Conservation (phyloP, 2,888 invertebrate species). For the Zhuqinia jingwanae region DNA sequence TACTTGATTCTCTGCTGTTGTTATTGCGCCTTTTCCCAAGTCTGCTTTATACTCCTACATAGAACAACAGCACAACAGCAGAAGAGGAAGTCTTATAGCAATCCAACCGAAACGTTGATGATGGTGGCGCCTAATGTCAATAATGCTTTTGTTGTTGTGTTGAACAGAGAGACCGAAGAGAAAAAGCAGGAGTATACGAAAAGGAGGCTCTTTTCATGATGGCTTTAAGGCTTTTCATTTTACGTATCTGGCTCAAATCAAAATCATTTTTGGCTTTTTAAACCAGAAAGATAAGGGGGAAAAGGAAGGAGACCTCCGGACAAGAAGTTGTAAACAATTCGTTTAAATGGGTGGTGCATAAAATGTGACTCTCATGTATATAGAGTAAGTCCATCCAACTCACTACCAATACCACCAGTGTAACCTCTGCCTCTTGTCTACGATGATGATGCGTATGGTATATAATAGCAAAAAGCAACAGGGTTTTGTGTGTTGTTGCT, state of each 20-base stretch:
- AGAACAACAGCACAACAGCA: background rate
- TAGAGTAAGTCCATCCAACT: too few species aligned
- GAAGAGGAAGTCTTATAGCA: background rate
- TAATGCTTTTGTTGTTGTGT: slow-evolving; percentile 5
- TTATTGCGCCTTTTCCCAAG: too few species aligned
- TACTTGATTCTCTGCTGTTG: slow-evolving; percentile 7
- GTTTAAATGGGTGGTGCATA: slow-evolving; percentile 52
- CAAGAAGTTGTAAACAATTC: slow-evolving; percentile 61
- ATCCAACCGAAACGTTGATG: background rate
- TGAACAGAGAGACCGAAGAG: background rate
- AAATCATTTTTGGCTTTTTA: slow-evolving; percentile 50
- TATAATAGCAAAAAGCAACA: slow-evolving; percentile 1
- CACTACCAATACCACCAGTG: background rate
- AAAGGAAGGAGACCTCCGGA: slow-evolving; percentile 52
- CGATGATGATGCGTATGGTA: background rate
- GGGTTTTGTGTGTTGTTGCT: too few species aligned
- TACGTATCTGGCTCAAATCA: slow-evolving; percentile 34
- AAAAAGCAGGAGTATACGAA: background rate
- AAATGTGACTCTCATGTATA: slow-evolving; percentile 58
- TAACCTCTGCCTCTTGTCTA: too few species aligned
- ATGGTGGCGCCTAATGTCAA: slow-evolving; percentile 55
- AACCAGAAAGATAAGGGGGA: slow-evolving; percentile 36
- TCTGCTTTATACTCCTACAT: background rate
- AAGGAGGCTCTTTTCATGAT: slow-evolving; percentile 19
- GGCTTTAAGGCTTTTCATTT: slow-evolving; percentile 34